Evolutionary conservation across 1,140 invertebrate genomes (phyloP).

Genomic region (Drosophila obscura): DNA sequence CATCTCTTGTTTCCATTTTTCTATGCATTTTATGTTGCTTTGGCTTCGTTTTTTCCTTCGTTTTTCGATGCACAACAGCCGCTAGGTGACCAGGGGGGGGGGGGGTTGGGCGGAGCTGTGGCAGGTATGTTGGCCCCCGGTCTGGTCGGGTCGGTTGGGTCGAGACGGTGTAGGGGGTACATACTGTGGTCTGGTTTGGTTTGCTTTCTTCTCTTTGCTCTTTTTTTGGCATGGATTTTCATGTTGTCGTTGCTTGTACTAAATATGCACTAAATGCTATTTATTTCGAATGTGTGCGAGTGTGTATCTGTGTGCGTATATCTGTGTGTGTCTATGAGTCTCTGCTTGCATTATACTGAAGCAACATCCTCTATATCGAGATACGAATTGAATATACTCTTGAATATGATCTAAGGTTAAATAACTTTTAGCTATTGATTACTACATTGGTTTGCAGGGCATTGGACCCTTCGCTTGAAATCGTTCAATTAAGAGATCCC

Average conservation of each 20-base stretch:
- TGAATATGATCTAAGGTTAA: neutral
- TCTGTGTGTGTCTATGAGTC: slow-evolving; percentile 18
- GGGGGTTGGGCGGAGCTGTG: slow-evolving; percentile 19
- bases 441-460: too few relatives aligned
- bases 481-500: too few relatives aligned
- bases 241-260: slow-evolving; percentile 62
- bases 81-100: slow-evolving; percentile 6
- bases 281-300: slow-evolving; percentile 46
- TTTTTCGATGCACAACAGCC: slow-evolving; percentile 74
- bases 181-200: slow-evolving; percentile 28
- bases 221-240: slow-evolving; percentile 66
- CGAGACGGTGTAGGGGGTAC: too few relatives aligned
- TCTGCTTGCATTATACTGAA: slow-evolving; percentile 22
- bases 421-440: neutral
- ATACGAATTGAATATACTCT: slow-evolving; percentile 34
- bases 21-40: slow-evolving; percentile 62
- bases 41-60: slow-evolving; percentile 67
- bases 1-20: slow-evolving; percentile 61
- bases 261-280: slow-evolving; percentile 80
- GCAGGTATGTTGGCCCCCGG: slow-evolving; percentile 57
- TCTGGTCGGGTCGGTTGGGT: slow-evolving; percentile 5
- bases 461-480: too few relatives aligned
- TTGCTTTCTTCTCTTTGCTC: slow-evolving; percentile 38
- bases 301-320: neutral
- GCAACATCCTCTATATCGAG: slow-evolving; percentile 24